Percentiles rank a stretch among this genome's conserved stretches.
Evolutionary conservation across 2,113 vertebrate genomes (phyloP).

Genomic region (Apeltes quadracus): DNA sequence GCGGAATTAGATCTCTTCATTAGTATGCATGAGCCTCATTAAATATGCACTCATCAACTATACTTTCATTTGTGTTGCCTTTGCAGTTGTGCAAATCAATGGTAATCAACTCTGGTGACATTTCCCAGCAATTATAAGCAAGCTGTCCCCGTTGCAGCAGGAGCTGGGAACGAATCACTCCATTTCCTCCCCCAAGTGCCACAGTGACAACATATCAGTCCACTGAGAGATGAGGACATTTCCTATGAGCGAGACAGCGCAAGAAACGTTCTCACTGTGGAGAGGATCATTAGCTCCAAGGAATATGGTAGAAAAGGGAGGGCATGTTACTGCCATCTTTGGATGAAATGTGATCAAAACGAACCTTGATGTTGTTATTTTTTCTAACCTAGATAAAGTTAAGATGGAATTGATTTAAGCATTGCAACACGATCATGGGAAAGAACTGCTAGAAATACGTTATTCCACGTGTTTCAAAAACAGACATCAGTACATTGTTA

Average conservation of each 20-base stretch:
- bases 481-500: neutral
- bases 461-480: neutral
- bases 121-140: conserved; percentile 78
- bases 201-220: conserved; percentile 43
- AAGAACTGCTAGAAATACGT: neutral
- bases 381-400: conserved; percentile 11
- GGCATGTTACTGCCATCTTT: neutral
- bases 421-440: neutral
- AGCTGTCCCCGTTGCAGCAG: conserved; percentile 60
- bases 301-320: conserved; percentile 3
- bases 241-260: conserved; percentile 25
- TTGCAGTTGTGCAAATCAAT: conserved; percentile 76
- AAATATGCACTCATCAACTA: conserved; percentile 77
- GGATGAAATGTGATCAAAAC: neutral
- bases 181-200: conserved; percentile 40
- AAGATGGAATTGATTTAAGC: conserved; percentile 11
- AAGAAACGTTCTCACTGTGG: conserved; percentile 28
- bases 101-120: conserved; percentile 81
- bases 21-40: conserved; percentile 76
- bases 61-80: conserved; percentile 68
- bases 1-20: conserved; percentile 61
- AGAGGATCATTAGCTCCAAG: conserved; percentile 16
- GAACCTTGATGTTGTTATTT: neutral
- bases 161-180: conserved; percentile 55
- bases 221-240: conserved; percentile 51